Evolutionary conservation across 2,113 vertebrate species (phyloP).

Genomic region (Antechinus stuartii): DNA sequence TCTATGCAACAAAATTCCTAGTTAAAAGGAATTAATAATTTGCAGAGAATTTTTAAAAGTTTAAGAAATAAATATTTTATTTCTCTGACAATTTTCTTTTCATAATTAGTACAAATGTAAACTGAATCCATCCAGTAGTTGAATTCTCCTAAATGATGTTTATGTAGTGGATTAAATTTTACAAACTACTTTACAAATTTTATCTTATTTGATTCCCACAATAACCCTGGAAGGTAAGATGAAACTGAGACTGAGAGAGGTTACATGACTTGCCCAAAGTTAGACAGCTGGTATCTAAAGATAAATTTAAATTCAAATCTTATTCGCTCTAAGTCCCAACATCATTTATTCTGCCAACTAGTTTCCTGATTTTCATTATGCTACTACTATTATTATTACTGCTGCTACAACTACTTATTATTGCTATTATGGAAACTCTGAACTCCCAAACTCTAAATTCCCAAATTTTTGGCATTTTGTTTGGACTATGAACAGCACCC

Average conservation of each 20-base stretch:
- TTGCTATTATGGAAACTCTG: neutral
- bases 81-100: neutral
- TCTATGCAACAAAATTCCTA: neutral
- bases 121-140: neutral
- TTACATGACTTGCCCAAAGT: neutral
- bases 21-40: neutral
- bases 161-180: neutral
- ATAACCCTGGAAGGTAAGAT: neutral
- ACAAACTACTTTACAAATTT: neutral
- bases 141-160: neutral
- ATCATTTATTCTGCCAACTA: neutral
- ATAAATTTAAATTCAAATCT: neutral
- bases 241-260: neutral
- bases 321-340: neutral
- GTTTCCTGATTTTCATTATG: neutral
- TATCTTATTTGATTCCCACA: neutral
- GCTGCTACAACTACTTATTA: neutral
- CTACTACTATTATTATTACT: neutral
- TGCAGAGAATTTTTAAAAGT: neutral
- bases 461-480: constrained; percentile 94
- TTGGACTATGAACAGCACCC: constrained; percentile 91
- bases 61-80: neutral
- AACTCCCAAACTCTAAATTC: too few species aligned
- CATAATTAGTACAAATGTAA: neutral
- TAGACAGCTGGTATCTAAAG: neutral